A percentile compares a stretch with the other conserved stretches of the same genome.
Conservation (phyloP, 2,888 invertebrate genomes). For the Eremobia ochroleuca region DNA sequence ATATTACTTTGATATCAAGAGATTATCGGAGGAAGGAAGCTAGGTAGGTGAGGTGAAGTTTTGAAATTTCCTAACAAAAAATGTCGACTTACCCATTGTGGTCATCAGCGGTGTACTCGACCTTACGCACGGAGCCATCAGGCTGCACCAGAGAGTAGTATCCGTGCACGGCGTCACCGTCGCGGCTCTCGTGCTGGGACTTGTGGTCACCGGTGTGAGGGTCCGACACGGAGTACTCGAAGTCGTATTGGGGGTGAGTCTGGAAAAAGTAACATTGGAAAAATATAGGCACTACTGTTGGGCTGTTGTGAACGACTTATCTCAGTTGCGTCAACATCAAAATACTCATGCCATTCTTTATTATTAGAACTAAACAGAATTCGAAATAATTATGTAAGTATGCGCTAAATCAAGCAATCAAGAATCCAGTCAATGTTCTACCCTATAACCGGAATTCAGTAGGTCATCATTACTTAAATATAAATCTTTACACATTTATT, state of each 20-base stretch:
- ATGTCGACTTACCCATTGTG: constrained; percentile 89
- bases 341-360: not conserved
- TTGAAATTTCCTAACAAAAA: too few species aligned
- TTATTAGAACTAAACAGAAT: not conserved
- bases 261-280: constrained; percentile 60
- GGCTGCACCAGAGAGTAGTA: constrained; percentile 89
- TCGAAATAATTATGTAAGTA: not conserved
- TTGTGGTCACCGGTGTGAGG: constrained; percentile 91
- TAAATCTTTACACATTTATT: not conserved
- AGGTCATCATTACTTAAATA: not conserved
- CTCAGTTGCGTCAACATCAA: not conserved
- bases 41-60: too few species aligned
- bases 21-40: not conserved
- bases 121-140: constrained; percentile 89
- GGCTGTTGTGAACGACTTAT: not conserved
- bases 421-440: not conserved
- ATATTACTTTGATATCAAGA: not conserved
- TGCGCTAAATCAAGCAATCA: not conserved
- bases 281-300: not conserved
- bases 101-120: constrained; percentile 90
- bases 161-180: constrained; percentile 90
- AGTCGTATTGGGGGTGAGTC: constrained; percentile 87
- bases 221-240: constrained; percentile 90
- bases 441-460: not conserved
- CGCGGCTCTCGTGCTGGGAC: constrained; percentile 88